These are phyloP conservation scores for Phoxinus phoxinus DNA, from an alignment of 2,113 vertebrate species.

Conservation along the genomic window DNA sequence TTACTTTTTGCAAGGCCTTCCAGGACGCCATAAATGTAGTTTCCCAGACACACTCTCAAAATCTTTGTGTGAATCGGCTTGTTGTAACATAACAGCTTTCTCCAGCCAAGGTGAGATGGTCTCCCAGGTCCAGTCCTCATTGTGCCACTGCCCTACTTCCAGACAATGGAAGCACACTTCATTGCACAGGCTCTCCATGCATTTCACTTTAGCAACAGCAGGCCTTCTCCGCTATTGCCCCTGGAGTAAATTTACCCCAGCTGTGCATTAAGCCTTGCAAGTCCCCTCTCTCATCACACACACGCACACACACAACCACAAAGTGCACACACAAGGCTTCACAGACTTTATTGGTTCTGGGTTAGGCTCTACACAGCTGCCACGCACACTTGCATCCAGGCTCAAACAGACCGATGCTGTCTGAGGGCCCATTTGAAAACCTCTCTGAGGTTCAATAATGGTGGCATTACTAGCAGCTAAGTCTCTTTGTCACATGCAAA, in stretches of 20 bases:
- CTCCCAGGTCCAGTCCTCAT: slow-evolving; percentile 50
- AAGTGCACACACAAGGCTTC: slow-evolving; percentile 39
- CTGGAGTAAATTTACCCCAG: slow-evolving; percentile 59
- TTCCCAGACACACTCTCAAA: slow-evolving; percentile 26
- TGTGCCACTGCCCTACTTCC: slow-evolving; percentile 64
- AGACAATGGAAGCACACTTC: slow-evolving; percentile 63
- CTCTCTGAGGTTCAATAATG: slow-evolving; percentile 54
- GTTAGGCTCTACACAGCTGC: slow-evolving; percentile 41
- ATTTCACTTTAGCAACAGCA: slow-evolving; percentile 52
- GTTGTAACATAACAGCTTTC: slow-evolving; percentile 49
- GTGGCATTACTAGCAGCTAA: slow-evolving; percentile 57
- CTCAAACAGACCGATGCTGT: slow-evolving; percentile 56
- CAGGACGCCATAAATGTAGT: background rate
- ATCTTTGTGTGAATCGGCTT: slow-evolving; percentile 43
- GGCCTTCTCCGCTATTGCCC: slow-evolving; percentile 42
- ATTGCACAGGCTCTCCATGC: slow-evolving; percentile 47
- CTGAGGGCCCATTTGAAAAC: slow-evolving; percentile 56
- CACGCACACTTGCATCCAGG: slow-evolving; percentile 46
- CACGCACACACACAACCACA: slow-evolving; percentile 27
- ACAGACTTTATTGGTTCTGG: slow-evolving; percentile 41
- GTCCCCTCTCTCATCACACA: slow-evolving; percentile 25
- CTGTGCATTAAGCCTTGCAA: slow-evolving; percentile 54
- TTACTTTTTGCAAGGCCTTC: background rate
- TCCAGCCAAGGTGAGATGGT: slow-evolving; percentile 37
- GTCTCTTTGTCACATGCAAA: slow-evolving; percentile 57